phyloP scores from a whole-genome alignment of 2,888 invertebrate genomes.

The Isotomurus palustris region DNA sequence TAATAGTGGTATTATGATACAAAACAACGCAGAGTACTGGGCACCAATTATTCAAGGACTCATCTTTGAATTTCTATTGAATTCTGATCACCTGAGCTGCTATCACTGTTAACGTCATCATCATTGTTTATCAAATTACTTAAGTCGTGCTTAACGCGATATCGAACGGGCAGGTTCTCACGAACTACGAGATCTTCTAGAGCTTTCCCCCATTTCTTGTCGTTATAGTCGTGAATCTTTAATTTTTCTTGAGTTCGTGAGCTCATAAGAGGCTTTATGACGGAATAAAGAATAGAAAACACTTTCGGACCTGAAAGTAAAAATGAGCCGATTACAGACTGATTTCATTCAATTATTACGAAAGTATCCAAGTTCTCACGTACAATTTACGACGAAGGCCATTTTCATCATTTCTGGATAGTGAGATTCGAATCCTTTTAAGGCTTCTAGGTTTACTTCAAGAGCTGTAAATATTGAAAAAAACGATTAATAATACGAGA shows the following conservation, averaged over 20 bases:
- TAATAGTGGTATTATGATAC: too few relatives aligned
- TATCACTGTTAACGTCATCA: too few relatives aligned
- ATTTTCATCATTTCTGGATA: constrained; percentile 28
- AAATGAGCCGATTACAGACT: neutral
- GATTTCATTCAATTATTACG: neutral
- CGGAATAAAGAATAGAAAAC: constrained; percentile 23
- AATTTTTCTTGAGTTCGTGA: constrained; percentile 21
- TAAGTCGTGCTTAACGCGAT: too few relatives aligned
- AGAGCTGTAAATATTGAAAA: constrained; percentile 22
- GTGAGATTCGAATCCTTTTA: constrained; percentile 25
- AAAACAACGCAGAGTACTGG: too few relatives aligned
- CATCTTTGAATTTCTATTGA: too few relatives aligned
- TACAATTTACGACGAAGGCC: constrained; percentile 28
- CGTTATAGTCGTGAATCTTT: constrained; percentile 13
- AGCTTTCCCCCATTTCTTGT: constrained; percentile 16
- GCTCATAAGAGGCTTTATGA: constrained; percentile 27
- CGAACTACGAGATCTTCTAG: too few relatives aligned
- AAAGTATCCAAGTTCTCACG: neutral
- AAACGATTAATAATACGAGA: too few relatives aligned
- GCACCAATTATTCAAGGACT: too few relatives aligned
- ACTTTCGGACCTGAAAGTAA: constrained; percentile 18
- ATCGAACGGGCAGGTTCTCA: too few relatives aligned
- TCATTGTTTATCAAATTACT: too few relatives aligned
- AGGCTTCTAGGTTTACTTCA: constrained; percentile 28
- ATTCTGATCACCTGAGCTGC: too few relatives aligned